Evolutionary conservation across 2,888 invertebrate species (phyloP).

Genomic region (Acleris literana): DNA sequence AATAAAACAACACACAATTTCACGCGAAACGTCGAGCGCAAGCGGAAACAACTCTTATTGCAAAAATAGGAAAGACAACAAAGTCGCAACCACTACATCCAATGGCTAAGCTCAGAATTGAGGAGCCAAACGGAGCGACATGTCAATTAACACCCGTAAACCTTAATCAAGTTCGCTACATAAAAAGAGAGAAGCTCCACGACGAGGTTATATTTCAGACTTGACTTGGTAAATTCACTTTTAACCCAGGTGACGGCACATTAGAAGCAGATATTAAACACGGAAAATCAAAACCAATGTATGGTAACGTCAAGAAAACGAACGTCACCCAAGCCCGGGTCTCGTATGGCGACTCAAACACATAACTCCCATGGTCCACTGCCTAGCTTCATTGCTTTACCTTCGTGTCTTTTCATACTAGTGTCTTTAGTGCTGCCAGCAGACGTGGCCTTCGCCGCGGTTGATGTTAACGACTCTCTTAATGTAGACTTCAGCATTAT

Average conservation of each 20-base stretch:
- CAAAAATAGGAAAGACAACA: slow-evolving; percentile 49
- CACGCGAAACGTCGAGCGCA: slow-evolving; percentile 45
- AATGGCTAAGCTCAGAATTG: slow-evolving; percentile 69
- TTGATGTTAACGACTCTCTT: slow-evolving; percentile 59
- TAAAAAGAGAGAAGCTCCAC: slow-evolving; percentile 66
- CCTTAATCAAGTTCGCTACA: slow-evolving; percentile 67
- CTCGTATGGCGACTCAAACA: slow-evolving; percentile 81
- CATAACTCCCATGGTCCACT: slow-evolving; percentile 74
- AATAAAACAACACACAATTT: slow-evolving; percentile 73
- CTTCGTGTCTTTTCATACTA: slow-evolving; percentile 80
- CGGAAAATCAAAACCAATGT: slow-evolving; percentile 69
- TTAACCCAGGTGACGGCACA: slow-evolving; percentile 15
- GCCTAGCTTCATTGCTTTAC: slow-evolving; percentile 82
- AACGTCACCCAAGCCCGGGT: slow-evolving; percentile 71
- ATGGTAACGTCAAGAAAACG: slow-evolving; percentile 72
- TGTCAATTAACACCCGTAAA: slow-evolving; percentile 72
- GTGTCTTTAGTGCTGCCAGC: slow-evolving; percentile 66
- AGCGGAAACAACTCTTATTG: slow-evolving; percentile 60
- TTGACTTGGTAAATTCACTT: slow-evolving; percentile 55
- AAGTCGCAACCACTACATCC: slow-evolving; percentile 53
- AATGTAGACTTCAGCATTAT: slow-evolving; percentile 57
- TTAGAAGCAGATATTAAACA: slow-evolving; percentile 42
- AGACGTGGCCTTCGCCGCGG: slow-evolving; percentile 58
- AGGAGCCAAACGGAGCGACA: slow-evolving; percentile 69
- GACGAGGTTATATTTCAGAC: slow-evolving; percentile 74